Evolutionary conservation across 2,888 invertebrate species (phyloP), one percentile per base, ranked within the genome.

Genomic region (Crepidodera aurea): DNA sequence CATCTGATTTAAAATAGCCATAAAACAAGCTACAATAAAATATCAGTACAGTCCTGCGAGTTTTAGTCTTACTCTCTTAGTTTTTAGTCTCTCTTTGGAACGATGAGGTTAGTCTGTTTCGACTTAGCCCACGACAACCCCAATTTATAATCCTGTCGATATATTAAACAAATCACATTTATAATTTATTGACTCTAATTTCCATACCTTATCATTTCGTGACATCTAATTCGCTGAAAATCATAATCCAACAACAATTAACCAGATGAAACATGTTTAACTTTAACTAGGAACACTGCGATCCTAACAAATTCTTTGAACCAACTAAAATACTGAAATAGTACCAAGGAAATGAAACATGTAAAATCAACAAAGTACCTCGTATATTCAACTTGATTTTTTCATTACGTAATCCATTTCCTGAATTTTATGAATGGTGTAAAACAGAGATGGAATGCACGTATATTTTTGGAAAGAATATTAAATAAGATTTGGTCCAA

Each of bases 311-410:
- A 39, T n/a, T n/a, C 39, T 12, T 16, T 48, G n/a, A 27, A 22
- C 13, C 10, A 48, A 25, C 19, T 6, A 32, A 54, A 54, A 42
- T 7, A 16, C 27, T 42, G 16, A 42, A 54, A 54, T 54, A 29
- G 29, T 42, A 29, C 54, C 15, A 10, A 42, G 54, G 54, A 54
- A 54, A 40, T 54, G 27, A 50, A 42, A 12, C 15, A 42, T 18
- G 32, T 29, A 54, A 32, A 54, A 16, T 42, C 42, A 54, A 54
- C 40, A 54, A 40, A 40, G 29, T 25, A 40, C 29, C 27, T 54
- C 16, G 12, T 50, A 44, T 19, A 19, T 40, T 16, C 6, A 6
- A 10, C 8, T n/a, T 12, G n/a, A 22, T 15, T 54, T 42, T 29
- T 22, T 29, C 54, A 29, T 25, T 16, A 42, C 54, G 54, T 54